phyloP scores from a whole-genome alignment of 2,797 vertebrate species.

The Muraenolepis orangiensis region DNA sequence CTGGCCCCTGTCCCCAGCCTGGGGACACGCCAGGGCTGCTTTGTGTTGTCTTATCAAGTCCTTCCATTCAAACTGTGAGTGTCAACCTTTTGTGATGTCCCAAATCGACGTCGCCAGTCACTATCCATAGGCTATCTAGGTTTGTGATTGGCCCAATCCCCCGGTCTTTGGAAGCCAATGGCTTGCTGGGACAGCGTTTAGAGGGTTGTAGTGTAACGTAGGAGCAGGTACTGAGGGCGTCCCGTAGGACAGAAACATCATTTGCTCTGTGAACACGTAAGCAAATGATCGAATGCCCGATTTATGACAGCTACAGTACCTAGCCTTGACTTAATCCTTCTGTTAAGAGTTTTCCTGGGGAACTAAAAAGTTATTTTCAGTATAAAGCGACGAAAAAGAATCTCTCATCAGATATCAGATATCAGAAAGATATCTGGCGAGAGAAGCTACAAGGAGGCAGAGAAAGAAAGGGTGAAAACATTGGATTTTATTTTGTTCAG shows the following conservation, averaged over 20 bases:
- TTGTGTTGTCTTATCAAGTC: neutral
- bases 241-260: neutral
- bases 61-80: conserved; percentile 1
- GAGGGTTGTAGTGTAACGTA: neutral
- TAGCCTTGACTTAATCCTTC: conserved; percentile 14
- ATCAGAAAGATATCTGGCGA: conserved; percentile 1
- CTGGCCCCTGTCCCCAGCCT: too few relatives aligned
- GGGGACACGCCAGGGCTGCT: too few relatives aligned
- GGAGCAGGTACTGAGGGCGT: neutral
- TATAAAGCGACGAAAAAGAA: conserved; percentile 15
- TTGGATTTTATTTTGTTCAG: neutral
- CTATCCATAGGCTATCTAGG: neutral
- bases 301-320: conserved; percentile 26
- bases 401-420: neutral
- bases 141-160: neutral
- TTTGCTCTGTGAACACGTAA: conserved; percentile 45
- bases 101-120: neutral
- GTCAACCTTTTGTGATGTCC: neutral
- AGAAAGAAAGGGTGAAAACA: neutral
- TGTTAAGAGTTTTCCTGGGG: conserved; percentile 25
- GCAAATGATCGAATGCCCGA: conserved; percentile 32
- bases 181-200: neutral
- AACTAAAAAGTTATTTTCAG: conserved; percentile 6
- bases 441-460: neutral
- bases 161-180: neutral